Evolutionary conservation across 2,888 invertebrate genomes (phyloP).

Genomic region (Molanna angustata): DNA sequence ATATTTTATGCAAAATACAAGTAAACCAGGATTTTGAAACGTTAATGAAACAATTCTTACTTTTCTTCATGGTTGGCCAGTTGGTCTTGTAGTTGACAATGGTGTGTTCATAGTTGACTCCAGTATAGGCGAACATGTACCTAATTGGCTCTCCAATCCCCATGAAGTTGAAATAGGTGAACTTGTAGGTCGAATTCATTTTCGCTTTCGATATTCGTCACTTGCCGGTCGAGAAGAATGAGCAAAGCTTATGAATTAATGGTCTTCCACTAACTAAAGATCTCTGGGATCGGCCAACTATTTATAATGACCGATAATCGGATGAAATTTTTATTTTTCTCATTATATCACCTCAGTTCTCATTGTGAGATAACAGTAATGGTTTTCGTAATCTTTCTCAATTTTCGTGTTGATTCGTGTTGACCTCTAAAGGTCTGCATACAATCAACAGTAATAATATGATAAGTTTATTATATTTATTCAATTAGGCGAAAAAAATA

Average conservation of each 20-base stretch:
- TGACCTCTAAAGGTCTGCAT: too few species aligned
- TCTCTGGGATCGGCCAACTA: not conserved
- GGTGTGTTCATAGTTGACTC: slow-evolving; percentile 38
- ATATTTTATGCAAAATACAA: too few species aligned
- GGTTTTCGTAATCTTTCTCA: too few species aligned
- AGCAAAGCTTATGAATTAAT: slow-evolving; percentile 24
- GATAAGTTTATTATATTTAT: too few species aligned
- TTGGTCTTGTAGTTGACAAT: slow-evolving; percentile 31
- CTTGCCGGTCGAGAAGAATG: slow-evolving; percentile 11
- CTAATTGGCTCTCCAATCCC: slow-evolving; percentile 39
- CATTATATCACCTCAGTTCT: too few species aligned
- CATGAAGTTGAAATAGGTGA: slow-evolving; percentile 39
- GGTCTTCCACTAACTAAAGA: slow-evolving; percentile 28
- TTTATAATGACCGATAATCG: slow-evolving; percentile 15
- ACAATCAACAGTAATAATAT: too few species aligned
- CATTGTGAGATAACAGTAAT: too few species aligned
- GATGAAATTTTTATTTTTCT: too few species aligned
- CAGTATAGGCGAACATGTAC: slow-evolving; percentile 39
- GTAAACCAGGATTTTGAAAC: too few species aligned
- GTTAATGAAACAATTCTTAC: too few species aligned
- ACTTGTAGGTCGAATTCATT: slow-evolving; percentile 39
- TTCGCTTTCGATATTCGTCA: slow-evolving; percentile 19
- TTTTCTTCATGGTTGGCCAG: slow-evolving; percentile 34
- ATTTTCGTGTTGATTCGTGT: too few species aligned
- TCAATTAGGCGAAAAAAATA: too few species aligned